Evolutionary conservation across 2,113 vertebrate genomes (phyloP), one percentile per base, ranked within the genome.

Genomic region (Ciconia boyciana): DNA sequence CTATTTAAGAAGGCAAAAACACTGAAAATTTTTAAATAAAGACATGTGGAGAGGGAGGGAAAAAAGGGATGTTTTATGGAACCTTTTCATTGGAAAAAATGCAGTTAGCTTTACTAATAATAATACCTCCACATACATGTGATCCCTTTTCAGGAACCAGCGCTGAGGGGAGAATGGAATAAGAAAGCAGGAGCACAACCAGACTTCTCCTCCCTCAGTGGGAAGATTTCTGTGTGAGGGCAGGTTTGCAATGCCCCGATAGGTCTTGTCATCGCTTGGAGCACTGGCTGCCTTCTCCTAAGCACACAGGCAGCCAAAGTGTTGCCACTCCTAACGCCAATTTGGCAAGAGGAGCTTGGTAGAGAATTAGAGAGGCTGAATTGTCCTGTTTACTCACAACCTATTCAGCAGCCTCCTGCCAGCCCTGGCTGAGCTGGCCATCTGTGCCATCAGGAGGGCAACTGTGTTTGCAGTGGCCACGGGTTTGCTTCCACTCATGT

Each of bases 71-170:
- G 11, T 39, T 87, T 95, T 84, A 79, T 80, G 84, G 82, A 94
- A 91, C 17, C 1, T 87, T 76, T 80, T 80, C 31, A 58, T 2
- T 83, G 91, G 89, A 90, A 97, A 96, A 91, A 93, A 74, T 93
- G 58, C 32, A 70, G 24, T 87, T 89, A 86, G 29, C 13, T 80
- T 87, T 91, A 46, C 66, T 91, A 85, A 5, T 77, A 94, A 83
- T 70, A 95, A 70, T 61, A 82, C 29, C 44, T 84, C 15, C 54
- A 54, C 12, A 55, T 15, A 54, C 70, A 87, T 66, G 76, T 91
- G 94, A 93, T 94, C 43, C 70, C 9, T 77, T 94, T 92, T 77
- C 70, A 71, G 81, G 87, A 96, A 95, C 70, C n/a, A 79, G 26
- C 0, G 0, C 17, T 39, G 34, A 77, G 34, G 19, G 11, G 43